Evolutionary conservation across 1,140 invertebrate genomes (phyloP).

Genomic region (Drosophila melanogaster): DNA sequence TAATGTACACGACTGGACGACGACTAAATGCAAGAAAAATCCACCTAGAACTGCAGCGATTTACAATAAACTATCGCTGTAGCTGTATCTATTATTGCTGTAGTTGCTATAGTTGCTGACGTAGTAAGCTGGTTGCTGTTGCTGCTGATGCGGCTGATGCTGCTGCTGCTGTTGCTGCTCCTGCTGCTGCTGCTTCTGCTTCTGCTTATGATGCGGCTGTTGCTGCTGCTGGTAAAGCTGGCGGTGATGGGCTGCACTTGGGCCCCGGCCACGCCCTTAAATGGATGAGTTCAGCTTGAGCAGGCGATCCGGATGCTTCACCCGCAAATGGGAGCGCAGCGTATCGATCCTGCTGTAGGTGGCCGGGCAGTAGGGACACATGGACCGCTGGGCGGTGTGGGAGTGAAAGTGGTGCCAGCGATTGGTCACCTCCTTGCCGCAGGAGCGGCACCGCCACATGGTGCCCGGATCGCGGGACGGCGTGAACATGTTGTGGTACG

Average conservation of each 20-base stretch:
- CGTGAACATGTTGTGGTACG: conserved; percentile 93
- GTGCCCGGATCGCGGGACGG: conserved; percentile 88
- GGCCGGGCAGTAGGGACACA: conserved; percentile 92
- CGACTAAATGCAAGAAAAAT: conserved; percentile 68
- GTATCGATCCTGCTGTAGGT: conserved; percentile 94
- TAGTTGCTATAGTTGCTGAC: conserved; percentile 28
- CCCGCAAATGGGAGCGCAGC: conserved; percentile 90
- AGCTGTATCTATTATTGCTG: conserved; percentile 30
- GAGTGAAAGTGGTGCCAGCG: conserved; percentile 94
- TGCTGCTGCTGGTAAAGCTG: conserved; percentile 27
- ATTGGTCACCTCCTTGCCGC: conserved; percentile 93
- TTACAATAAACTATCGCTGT: conserved; percentile 44
- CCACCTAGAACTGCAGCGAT: conserved; percentile 26
- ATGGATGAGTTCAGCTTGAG: conserved; percentile 80
- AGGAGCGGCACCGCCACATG: conserved; percentile 91
- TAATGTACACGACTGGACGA: conserved; percentile 53
- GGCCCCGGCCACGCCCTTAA: conserved; percentile 51
- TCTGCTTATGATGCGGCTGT: conserved; percentile 9
- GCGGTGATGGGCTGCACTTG: conserved; percentile 21
- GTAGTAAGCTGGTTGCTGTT: conserved; percentile 42
- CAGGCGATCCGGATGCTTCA: conserved; percentile 88
- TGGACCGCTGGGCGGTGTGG: conserved; percentile 91
- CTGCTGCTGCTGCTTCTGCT: conserved; percentile 1
- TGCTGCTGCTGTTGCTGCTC: conserved; percentile 13
- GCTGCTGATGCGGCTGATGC: conserved; percentile 8